Base-by-base conservation (phyloP, 2,113 vertebrate genomes). In the Osmerus eperlanus region DNA sequence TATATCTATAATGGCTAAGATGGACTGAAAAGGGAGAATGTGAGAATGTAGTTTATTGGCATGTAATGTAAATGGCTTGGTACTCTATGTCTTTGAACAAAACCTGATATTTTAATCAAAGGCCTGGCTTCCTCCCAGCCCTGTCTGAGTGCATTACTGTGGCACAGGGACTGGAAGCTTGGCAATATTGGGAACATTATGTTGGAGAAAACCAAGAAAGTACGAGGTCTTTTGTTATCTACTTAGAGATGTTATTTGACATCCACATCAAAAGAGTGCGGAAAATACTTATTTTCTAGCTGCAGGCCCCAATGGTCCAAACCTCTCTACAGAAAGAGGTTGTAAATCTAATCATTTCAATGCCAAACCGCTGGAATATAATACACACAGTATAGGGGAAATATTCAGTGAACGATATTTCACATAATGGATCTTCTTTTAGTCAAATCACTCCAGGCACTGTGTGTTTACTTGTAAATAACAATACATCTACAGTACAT, bases 121-220 rank as follows among this genome's bases (percentile, higher is more conserved):
- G 28, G 36, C 73, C 84, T 80, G 81, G 76, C 75, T 77, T 86
- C 83, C 83, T 84, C 80, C 71, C 65, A 56, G 18, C 60, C 82
- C 74, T 81, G 84, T 82, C 73, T 78, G 82, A 83, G 70, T 78
- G 74, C 84, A 85, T 85, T 83, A 89, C 86, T 84, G 81, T 83
- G 85, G 75, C 76, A 85, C 25, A 70, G 73, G 74, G 77, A 74
- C 69, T 80, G 67, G 4, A 1, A 47, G 54, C 56, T 41, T 52
- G 74, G 80, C 77, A 78, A 84, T 77, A 77, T 71, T 19, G 65
- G 19, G 77, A 68, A 78, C 64, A 80, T 73, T 82, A 75, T 64
- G 78, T 69, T 11, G 23, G 32, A 28, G 18, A 55, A 70, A 73
- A 73, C 76, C 68, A 59, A 65, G 60, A 66, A 68, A 75, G 75